Evolutionary conservation across 2,888 invertebrate species (phyloP), one percentile per base, ranked within the genome.

Genomic region (Lymantria monacha): DNA sequence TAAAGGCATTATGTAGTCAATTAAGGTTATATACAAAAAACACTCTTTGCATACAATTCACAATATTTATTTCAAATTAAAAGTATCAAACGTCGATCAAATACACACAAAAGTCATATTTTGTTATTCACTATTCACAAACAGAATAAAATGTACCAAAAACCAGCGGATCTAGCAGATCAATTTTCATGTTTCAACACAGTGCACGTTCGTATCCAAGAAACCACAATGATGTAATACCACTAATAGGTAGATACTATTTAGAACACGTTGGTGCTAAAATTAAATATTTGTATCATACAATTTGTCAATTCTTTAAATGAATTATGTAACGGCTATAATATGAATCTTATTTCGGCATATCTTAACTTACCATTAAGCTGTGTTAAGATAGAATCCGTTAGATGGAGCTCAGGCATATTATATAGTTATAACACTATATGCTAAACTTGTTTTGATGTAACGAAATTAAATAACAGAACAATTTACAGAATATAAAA

Each of bases 231-330:
- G 72, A 73, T 67, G 74, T 65, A 76, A 74, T 67, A 59, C 65
- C 70, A 53, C 58, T 57, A 61, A 61, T 64, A 76, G 64, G 55
- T 63, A 76, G 64, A 55, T 63, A 69, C 66, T 71, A 82, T 72
- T 74, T 77, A 79, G 83, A 76, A 66, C 77, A 78, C 63, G 66
- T 74, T 56, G 72, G 58, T 74, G 81, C 90, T 91, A 90, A 85
- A 91, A 91, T 86, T 88, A 85, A 83, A 85, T 75, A 79, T 79
- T 79, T 73, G 70, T 82, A 83, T 87, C 85, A 88, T 71, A 75
- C 67, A 73, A 73, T 72, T 70, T 70, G 74, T 74, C 76, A 78
- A 75, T 76, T 72, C 72, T 64, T 61, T 73, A 82, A 82, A 83
- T 70, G 75, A 69, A 87, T 91, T 89, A 91, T 89, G 80, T 91